Conservation (phyloP, 1,140 invertebrate genomes). For the Meloidogyne hapla region DNA sequence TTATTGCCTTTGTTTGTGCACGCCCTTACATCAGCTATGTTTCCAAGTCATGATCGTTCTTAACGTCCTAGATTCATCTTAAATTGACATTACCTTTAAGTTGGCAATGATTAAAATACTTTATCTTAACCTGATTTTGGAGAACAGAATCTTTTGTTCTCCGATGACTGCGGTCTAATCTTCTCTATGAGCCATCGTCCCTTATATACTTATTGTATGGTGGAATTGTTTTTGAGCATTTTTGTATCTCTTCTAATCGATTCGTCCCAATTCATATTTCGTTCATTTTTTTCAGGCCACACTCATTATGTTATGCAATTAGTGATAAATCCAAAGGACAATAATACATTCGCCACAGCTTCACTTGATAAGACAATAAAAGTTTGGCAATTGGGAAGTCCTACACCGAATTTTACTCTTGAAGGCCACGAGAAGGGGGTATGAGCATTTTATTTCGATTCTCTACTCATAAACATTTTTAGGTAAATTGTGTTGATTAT, state of each 20-base stretch:
- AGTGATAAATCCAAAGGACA: conserved; percentile 99
- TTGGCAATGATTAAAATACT: background rate
- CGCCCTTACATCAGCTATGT: too few species aligned
- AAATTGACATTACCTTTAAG: too few species aligned
- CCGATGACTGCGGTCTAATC: background rate
- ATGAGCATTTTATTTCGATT: conserved; percentile 16
- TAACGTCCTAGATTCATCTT: too few species aligned
- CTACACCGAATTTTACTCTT: conserved; percentile 93
- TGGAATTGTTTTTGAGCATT: background rate
- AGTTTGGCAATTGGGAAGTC: conserved; percentile 94
- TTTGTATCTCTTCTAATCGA: background rate
- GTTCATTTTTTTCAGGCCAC: conserved; percentile 71
- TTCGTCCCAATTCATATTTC: background rate
- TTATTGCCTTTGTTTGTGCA: background rate
- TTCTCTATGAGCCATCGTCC: background rate
- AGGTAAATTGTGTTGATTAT: conserved; percentile 94
- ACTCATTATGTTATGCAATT: conserved; percentile 99
- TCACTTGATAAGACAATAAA: conserved; percentile 95
- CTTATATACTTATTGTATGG: background rate
- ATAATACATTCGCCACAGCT: conserved; percentile 99
- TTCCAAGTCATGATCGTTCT: too few species aligned
- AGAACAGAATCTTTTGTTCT: background rate
- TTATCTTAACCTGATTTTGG: background rate
- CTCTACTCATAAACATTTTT: conserved; percentile 11
- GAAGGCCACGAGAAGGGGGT: conserved; percentile 96